Evolutionary conservation across 2,888 invertebrate genomes (phyloP).

Genomic region (Pasiphila rectangulata): DNA sequence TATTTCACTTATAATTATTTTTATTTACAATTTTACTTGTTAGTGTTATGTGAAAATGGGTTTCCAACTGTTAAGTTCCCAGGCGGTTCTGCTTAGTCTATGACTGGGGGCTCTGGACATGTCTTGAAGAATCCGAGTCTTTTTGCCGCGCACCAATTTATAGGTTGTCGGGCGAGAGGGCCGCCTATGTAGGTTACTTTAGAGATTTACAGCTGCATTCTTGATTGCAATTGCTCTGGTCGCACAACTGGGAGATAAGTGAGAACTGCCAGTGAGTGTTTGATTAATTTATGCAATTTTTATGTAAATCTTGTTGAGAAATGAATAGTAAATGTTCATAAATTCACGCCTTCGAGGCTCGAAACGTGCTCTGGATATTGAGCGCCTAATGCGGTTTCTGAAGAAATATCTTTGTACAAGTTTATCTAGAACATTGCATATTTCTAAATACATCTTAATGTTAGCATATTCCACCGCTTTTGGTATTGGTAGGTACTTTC

Average conservation of each 20-base stretch:
- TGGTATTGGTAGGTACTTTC: no score
- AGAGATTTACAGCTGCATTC: background rate
- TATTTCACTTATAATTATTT: no score
- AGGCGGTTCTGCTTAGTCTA: background rate
- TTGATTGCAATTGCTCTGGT: background rate
- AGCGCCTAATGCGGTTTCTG: no score
- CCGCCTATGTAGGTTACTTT: conserved; percentile 1
- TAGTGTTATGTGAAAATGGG: background rate
- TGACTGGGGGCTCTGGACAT: conserved; percentile 6
- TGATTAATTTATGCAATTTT: conserved; percentile 7
- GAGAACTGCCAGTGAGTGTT: background rate
- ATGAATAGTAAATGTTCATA: conserved; percentile 2
- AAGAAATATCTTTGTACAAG: no score
- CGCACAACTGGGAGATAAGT: background rate
- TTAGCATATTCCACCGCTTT: no score
- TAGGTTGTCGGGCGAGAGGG: background rate
- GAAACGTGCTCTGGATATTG: background rate
- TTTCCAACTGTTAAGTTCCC: background rate
- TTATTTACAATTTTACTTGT: no score
- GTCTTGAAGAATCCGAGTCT: conserved; percentile 14
- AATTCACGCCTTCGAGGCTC: background rate
- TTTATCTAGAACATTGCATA: no score
- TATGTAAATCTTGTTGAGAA: conserved; percentile 1
- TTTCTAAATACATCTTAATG: no score
- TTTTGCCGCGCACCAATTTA: conserved; percentile 15